Evolutionary conservation across 2,113 vertebrate species (phyloP).

Genomic region (Tyto alba): DNA sequence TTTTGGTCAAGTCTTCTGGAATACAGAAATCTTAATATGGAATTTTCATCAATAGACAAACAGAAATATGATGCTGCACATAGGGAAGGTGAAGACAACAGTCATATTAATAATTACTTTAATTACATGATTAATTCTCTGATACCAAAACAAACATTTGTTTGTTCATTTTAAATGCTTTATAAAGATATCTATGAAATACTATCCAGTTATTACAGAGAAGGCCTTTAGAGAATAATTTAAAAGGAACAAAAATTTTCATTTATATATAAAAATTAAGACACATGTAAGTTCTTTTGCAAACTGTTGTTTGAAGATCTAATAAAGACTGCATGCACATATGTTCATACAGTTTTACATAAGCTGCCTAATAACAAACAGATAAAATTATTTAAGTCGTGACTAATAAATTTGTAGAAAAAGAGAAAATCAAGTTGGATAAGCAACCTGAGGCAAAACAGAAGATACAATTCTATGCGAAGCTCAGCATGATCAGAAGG

Average conservation of each 20-base stretch:
- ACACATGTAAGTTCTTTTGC: not conserved
- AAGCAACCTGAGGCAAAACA: not conserved
- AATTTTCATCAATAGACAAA: not conserved
- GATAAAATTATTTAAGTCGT: not conserved
- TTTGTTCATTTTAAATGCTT: not conserved
- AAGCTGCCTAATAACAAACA: not conserved
- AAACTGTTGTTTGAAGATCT: not conserved
- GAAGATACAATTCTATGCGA: not conserved
- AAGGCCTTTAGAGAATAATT: not conserved
- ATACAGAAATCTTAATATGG: not conserved
- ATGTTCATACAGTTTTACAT: not conserved
- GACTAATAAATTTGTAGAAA: not conserved
- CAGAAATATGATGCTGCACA: not conserved
- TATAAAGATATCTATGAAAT: not conserved
- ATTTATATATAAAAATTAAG: not conserved
- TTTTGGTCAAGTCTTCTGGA: not conserved
- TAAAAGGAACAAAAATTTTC: not conserved
- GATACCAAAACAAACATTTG: not conserved
- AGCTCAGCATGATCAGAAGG: not conserved
- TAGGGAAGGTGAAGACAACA: not conserved
- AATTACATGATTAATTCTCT: not conserved
- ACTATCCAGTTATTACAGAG: not conserved
- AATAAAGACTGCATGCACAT: not conserved
- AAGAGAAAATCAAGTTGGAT: not conserved
- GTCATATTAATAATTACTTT: not conserved